Evolutionary conservation across 2,113 vertebrate genomes (phyloP), one percentile per base, ranked within the genome.

Genomic region (Oreocharis arfaki): DNA sequence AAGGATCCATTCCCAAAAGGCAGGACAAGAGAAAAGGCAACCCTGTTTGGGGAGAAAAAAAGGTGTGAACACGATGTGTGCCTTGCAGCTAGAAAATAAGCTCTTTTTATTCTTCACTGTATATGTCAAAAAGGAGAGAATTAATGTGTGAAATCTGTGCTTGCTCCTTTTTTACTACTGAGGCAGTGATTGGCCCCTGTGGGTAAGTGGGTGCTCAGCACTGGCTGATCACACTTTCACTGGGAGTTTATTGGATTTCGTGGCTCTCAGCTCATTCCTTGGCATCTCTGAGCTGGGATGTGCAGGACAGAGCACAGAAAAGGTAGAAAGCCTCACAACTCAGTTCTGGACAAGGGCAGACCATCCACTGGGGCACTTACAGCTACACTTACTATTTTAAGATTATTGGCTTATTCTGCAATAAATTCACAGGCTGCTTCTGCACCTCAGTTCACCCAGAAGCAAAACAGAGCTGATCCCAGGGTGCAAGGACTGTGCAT

Each of bases 71-170:
- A 6, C 16, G 21, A 20, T 1, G 5, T 32, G 20, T 50, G 67
- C 28, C 52, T 86, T 41, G 49, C 26, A 86, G 59, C 16, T 61
- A 35, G 71, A 55, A 67, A 26, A 11, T 20, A 63, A 12, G 4
- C 23, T 50, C 56, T 32, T 71, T 59, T n/a, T 32, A 46, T 24
- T 78, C 30, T 41, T 19, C 6, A 16, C 8, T 0, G 0, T 20
- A 1, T 11, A 6, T 24, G 19, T 11, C 27, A 56, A 49, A 61
- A 89, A 55, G 10, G 7, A 44, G 3, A 74, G 30, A 52, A 81
- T 35, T 19, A 39, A 53, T 46, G 56, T 32, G 44, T 53, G 64
- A 81, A 84, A 49, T 80, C 26, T 57, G 6, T 44, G 22, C 67
- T 64, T 73, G 16, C 32, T 90, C 28, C 39, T 60, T 73, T 37